These are phyloP conservation scores for Troilus luridus DNA, from an alignment of 2,888 invertebrate genomes.

Conservation along the genomic window DNA sequence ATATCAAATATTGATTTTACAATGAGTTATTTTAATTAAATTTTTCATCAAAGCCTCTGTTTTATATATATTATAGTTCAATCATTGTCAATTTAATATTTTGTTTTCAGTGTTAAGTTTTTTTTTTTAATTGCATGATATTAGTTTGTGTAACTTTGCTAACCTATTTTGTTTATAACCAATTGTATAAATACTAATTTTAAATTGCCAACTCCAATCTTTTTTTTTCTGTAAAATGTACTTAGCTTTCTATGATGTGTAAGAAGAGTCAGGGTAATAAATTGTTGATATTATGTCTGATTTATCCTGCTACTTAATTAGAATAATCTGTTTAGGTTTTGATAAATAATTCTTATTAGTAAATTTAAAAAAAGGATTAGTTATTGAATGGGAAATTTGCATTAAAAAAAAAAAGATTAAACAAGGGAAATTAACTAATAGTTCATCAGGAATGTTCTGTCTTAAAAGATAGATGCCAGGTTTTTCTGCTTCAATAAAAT, in stretches of 20 bases:
- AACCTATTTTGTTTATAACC: neutral
- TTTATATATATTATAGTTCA: neutral
- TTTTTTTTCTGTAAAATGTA: neutral
- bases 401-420: neutral
- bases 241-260: neutral
- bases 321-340: neutral
- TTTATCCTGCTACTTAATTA: neutral
- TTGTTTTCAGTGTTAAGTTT: neutral
- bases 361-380: neutral
- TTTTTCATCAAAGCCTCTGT: too few species aligned
- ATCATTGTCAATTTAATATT: neutral
- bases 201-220: neutral
- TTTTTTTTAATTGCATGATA: neutral
- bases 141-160: neutral
- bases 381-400: neutral
- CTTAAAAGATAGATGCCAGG: neutral
- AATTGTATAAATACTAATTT: neutral
- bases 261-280: neutral
- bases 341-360: neutral
- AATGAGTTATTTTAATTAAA: too few species aligned
- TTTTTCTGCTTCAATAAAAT: neutral
- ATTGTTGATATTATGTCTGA: neutral
- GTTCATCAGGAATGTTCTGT: neutral
- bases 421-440: constrained; percentile 6
- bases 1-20: too few species aligned